Evolutionary conservation across 2,113 vertebrate genomes (phyloP), one percentile per base, ranked within the genome.

Genomic region (Bettongia penicillata): DNA sequence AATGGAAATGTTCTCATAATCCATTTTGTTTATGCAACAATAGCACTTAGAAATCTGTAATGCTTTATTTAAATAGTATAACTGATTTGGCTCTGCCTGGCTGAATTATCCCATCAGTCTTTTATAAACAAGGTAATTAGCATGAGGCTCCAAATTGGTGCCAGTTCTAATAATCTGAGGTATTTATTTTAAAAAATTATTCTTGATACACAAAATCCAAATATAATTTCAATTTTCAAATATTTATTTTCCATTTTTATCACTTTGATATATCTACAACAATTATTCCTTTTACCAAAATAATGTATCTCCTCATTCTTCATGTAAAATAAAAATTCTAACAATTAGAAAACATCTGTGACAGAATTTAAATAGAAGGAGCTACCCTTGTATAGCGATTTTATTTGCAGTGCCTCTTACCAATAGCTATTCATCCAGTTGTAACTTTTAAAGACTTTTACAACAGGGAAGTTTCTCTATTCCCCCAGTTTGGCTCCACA

Each of bases 41-140:
- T 84, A 43, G 68, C 68, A 84, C 31, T 68, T 68, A 68, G n/a
- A 84, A 84, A n/a, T 84, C 68, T 84, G 37, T 43, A 84, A 84
- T 84, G 68, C 68, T 84, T 84, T 84, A 84, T 84, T 84, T 84
- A 84, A 84, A 84, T 84, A 84, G 68, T 84, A 84, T 84, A 84
- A 84, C 68, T 84, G 68, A 84, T 84, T 84, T 84, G 68, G n/a
- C 68, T 84, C 68, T 84, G 68, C 68, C n/a, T 84, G 68, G 68
- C 68, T 84, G 68, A 43, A 84, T 84, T 84, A 84, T 43, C 68
- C 68, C 68, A 84, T 84, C 68, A 84, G 68, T 84, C 68, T 84
- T 84, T 84, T 84, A 84, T 84, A 84, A 84, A 84, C 68, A 84
- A 43, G n/a, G 68, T 84, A 84, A 84, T 84, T 84, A 84, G 43